Percentiles rank a stretch among this genome's conserved stretches.
Conservation (phyloP, 2,113 vertebrate species). For the Rhodinocichla rosea region DNA sequence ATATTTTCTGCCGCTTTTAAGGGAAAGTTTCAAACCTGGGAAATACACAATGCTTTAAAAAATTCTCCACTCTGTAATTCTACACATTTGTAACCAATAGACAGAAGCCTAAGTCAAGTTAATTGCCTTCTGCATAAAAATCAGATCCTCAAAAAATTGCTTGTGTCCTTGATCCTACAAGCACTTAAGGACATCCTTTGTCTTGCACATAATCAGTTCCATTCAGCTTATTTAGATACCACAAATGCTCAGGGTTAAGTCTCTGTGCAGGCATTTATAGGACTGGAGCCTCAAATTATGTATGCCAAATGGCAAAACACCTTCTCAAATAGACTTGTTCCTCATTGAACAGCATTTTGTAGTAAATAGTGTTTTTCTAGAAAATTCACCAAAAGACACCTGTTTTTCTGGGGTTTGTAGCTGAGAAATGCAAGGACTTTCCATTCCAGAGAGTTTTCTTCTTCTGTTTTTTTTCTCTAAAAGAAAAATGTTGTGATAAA, state of each 20-base stretch:
- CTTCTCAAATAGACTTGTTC: not conserved
- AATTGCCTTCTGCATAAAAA: constrained; percentile 12
- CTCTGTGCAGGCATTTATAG: not conserved
- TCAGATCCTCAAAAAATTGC: not conserved
- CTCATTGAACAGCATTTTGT: not conserved
- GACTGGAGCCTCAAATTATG: not conserved
- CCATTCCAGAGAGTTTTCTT: not conserved
- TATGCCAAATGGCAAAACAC: not conserved
- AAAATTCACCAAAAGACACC: not conserved
- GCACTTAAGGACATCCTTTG: not conserved
- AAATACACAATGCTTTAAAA: not conserved
- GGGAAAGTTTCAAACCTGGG: not conserved
- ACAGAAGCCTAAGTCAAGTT: not conserved
- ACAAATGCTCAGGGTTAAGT: not conserved
- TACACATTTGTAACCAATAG: not conserved
- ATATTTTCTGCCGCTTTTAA: not conserved
- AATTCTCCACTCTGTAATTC: not conserved
- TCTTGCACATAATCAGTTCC: not conserved
- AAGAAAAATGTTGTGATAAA: not conserved
- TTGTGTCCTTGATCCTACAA: constrained; percentile 1
- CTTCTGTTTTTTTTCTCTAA: not conserved
- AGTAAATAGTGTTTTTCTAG: not conserved
- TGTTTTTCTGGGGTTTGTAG: not conserved
- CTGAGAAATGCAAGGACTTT: not conserved
- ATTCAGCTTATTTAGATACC: not conserved